Percentiles rank a stretch among this genome's conserved stretches.
Evolutionary conservation across 1,140 invertebrate species (phyloP).

Genomic region (Penaeus indicus): DNA sequence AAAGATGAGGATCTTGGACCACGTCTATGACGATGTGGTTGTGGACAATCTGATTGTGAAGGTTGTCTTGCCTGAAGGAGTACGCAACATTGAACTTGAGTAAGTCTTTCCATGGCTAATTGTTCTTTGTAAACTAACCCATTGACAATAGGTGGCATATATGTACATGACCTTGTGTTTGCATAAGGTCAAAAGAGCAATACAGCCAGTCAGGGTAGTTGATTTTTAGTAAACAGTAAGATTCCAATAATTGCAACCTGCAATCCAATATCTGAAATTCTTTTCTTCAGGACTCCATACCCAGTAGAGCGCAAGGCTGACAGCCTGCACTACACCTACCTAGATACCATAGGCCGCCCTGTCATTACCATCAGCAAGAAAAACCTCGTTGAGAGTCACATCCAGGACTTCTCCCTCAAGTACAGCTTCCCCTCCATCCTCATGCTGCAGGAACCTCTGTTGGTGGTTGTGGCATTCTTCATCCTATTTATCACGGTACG

Average conservation of each 20-base stretch:
- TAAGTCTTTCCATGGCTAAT: constrained; percentile 7
- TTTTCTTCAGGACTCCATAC: constrained; percentile 79
- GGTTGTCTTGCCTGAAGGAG: constrained; percentile 95
- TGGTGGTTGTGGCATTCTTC: constrained; percentile 91
- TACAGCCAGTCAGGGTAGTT: too few relatives aligned
- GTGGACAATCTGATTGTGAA: constrained; percentile 91
- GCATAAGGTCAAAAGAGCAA: too few relatives aligned
- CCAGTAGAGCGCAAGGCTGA: constrained; percentile 81
- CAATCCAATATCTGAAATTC: too few relatives aligned
- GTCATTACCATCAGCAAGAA: constrained; percentile 88
- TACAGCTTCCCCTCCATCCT: constrained; percentile 66
- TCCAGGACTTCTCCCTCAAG: constrained; percentile 83
- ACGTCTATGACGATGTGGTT: constrained; percentile 96
- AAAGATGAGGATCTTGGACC: constrained; percentile 94
- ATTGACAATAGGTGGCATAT: background rate
- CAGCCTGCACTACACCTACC: constrained; percentile 89
- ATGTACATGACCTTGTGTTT: too few relatives aligned
- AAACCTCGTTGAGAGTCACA: constrained; percentile 96
- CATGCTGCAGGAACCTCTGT: constrained; percentile 92
- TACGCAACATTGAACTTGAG: constrained; percentile 83
- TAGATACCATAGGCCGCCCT: constrained; percentile 93
- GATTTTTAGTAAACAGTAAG: too few relatives aligned
- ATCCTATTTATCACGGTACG: constrained; percentile 83
- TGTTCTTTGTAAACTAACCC: background rate
- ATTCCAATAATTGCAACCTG: too few relatives aligned